Percentiles rank a stretch among this genome's conserved stretches.
Conservation (phyloP, 1,140 invertebrate species). For the Harpegnathos saltator region DNA sequence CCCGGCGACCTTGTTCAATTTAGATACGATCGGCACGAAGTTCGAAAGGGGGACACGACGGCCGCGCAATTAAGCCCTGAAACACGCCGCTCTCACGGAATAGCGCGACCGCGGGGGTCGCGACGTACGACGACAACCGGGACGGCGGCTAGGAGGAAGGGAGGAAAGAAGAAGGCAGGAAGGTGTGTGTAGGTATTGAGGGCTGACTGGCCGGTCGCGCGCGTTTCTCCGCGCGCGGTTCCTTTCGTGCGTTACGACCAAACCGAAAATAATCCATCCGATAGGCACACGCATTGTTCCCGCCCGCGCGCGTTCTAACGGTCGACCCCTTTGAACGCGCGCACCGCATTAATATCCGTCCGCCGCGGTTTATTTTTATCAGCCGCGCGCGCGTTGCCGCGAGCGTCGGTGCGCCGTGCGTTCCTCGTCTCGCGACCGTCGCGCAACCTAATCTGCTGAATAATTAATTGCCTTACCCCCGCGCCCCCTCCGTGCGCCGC, state of each 20-base stretch:
- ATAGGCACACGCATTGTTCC: constrained; percentile 43
- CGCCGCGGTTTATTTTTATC: constrained; percentile 40
- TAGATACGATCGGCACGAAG: constrained; percentile 61
- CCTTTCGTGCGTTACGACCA: background rate
- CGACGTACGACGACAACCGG: too few relatives aligned
- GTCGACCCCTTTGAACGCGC: constrained; percentile 47
- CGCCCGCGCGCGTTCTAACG: constrained; percentile 22
- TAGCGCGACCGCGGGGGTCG: background rate
- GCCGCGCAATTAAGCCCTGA: constrained; percentile 52
- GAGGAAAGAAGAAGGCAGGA: background rate
- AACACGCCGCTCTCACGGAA: constrained; percentile 44
- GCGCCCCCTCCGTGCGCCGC: background rate
- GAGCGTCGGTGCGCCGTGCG: background rate
- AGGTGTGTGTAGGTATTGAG: too few relatives aligned
- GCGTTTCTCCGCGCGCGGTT: background rate
- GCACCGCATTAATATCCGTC: constrained; percentile 54
- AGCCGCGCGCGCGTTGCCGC: background rate
- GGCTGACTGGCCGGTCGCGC: background rate
- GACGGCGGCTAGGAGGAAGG: background rate
- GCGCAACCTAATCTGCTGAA: constrained; percentile 38
- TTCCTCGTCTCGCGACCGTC: constrained; percentile 22
- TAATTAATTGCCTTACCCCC: constrained; percentile 28
- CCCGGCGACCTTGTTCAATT: constrained; percentile 58
- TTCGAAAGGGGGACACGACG: constrained; percentile 39
- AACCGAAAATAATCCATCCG: constrained; percentile 53